These are phyloP conservation scores for Odontomyia ornata DNA, from an alignment of 2,888 invertebrate genomes.

Conservation along the genomic window DNA sequence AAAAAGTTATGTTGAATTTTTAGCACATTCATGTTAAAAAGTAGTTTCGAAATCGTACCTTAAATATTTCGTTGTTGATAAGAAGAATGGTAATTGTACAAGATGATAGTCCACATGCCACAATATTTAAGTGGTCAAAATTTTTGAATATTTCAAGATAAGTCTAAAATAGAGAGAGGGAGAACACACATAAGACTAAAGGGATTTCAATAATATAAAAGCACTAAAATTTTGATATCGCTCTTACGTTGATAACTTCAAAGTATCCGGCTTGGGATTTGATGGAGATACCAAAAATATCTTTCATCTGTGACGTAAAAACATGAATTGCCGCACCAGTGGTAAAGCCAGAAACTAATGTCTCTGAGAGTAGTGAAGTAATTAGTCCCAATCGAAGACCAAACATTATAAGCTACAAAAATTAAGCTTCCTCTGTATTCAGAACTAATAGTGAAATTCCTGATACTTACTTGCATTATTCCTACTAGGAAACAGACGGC, in stretches of 20 bases:
- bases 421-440: conserved; percentile 28
- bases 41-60: no score
- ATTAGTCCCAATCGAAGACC: conserved; percentile 77
- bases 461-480: conserved; percentile 71
- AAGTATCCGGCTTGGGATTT: conserved; percentile 70
- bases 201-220: no score
- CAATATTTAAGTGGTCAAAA: conserved; percentile 52
- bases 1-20: no score
- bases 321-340: conserved; percentile 89
- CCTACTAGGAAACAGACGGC: conserved; percentile 71
- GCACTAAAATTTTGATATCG: no score
- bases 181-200: no score
- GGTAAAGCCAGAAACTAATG: conserved; percentile 87
- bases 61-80: conserved; percentile 78
- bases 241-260: conserved; percentile 64
- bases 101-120: conserved; percentile 44
- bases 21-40: no score
- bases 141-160: conserved; percentile 68
- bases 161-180: conserved; percentile 65
- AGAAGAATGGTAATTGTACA: conserved; percentile 55
- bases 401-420: conserved; percentile 77
- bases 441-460: background rate
- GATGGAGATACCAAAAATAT: conserved; percentile 73
- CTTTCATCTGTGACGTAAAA: conserved; percentile 80
- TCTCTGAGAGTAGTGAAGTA: conserved; percentile 79